Base-by-base conservation (phyloP, 2,888 invertebrate genomes). In the Yponomeuta plumbellus region DNA sequence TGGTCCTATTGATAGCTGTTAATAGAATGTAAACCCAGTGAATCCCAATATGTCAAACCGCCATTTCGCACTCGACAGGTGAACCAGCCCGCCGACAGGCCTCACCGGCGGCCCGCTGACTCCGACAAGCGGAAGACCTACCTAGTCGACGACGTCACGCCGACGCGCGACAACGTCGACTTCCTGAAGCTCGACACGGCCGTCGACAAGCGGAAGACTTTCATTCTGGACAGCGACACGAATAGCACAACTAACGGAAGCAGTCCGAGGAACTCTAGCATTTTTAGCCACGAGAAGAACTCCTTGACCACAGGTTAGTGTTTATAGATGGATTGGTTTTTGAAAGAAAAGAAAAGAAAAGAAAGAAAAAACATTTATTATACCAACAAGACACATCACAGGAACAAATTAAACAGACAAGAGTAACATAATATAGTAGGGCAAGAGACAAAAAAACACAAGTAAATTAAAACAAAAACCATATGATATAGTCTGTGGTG, bases 191-290 rank as follows among this genome's bases (percentile, higher is more conserved):
- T 74, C 59, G 83, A 83, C 21, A 74, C 77, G 11, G 77, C 76
- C 72, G 75, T 77, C 71, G 90, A 91, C 76, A 90, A 90, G 71
- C 74, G 91, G 65, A 86, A 84, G 70, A 91, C 91, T 0, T 91
- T 90, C 67, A 84, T 91, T n/a, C 74, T 91, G 2, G 91, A 91
- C 73, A 88, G 88, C 63, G 91, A 91, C 66, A 89, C 90, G 0
- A 88, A 86, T 69, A 91, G 91, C 0, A 91, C 91, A 0, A 91
- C 91, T 0, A 91, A 90, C 67, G 91, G 90, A 0, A 88, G 89
- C 67, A 89, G 90, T 73, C 90, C 91, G 0, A 76, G 91, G 69
- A 91, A 87, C 66, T 90, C 91, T 1, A 89, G 90, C 0, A 85
- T 89, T 68, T 91, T 87, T 71, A 89, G 89, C 57, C 88, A 88